Conservation (phyloP, 1,140 invertebrate species). For the Lepidurus apus region DNA sequence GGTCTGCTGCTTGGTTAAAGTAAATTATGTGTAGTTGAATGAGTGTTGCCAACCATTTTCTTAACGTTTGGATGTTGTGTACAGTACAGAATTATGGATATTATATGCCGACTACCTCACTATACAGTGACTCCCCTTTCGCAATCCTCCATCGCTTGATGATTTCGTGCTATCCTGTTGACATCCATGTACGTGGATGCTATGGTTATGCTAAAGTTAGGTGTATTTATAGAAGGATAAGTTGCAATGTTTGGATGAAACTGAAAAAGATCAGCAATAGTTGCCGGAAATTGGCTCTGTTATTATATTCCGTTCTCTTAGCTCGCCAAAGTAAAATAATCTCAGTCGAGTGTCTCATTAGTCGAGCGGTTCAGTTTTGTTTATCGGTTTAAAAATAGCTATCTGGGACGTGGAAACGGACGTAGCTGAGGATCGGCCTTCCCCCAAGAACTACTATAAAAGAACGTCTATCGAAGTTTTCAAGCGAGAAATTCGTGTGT, state of each 20-base stretch:
- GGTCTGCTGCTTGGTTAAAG: neutral
- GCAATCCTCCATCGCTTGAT: too few relatives aligned
- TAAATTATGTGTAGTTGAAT: slow-evolving; percentile 29
- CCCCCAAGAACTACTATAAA: neutral
- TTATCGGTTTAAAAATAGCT: slow-evolving; percentile 14
- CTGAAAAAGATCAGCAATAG: too few relatives aligned
- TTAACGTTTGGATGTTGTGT: slow-evolving; percentile 22
- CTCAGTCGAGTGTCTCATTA: neutral
- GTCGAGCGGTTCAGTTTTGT: neutral
- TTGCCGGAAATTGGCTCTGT: too few relatives aligned
- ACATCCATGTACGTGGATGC: too few relatives aligned
- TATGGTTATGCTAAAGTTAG: too few relatives aligned
- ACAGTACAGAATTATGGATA: slow-evolving; percentile 23
- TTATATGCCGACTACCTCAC: neutral
- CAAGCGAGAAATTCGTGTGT: neutral
- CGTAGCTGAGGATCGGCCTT: neutral
- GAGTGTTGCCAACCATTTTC: neutral
- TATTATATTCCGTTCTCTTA: too few relatives aligned
- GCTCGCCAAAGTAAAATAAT: too few relatives aligned
- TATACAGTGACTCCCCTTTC: neutral
- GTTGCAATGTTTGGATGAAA: too few relatives aligned
- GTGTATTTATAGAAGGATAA: too few relatives aligned
- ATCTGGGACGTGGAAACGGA: neutral
- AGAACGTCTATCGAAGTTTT: neutral
- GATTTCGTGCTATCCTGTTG: too few relatives aligned